phyloP scores from a whole-genome alignment of 2,888 invertebrate species.

The Synanthedon vespiformis region DNA sequence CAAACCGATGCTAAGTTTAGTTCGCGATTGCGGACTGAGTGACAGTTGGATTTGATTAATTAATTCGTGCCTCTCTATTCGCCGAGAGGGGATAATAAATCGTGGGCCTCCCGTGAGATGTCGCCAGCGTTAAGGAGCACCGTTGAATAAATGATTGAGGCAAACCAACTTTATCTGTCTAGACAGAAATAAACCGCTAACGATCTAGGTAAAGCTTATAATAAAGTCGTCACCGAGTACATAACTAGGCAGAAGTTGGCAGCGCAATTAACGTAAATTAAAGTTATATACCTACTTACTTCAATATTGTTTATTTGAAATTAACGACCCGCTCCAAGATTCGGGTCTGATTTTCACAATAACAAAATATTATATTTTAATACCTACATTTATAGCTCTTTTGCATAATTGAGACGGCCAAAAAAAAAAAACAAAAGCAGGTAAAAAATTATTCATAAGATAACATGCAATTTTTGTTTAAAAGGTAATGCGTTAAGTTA shows the following conservation, averaged over 20 bases:
- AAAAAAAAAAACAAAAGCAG: too few relatives aligned
- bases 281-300: too few relatives aligned
- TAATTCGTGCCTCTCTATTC: conserved; percentile 54
- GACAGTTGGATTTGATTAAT: conserved; percentile 67
- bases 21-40: conserved; percentile 54
- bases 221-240: conserved; percentile 48
- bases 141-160: conserved; percentile 62
- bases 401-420: too few relatives aligned
- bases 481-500: too few relatives aligned
- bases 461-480: too few relatives aligned
- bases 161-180: conserved; percentile 52
- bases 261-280: too few relatives aligned
- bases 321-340: too few relatives aligned
- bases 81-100: conserved; percentile 58
- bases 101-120: conserved; percentile 65
- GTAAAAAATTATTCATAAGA: too few relatives aligned
- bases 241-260: not conserved
- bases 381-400: too few relatives aligned
- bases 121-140: conserved; percentile 44
- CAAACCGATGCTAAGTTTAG: conserved; percentile 42
- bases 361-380: too few relatives aligned
- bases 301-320: too few relatives aligned
- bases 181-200: conserved; percentile 62
- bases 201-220: conserved; percentile 45
- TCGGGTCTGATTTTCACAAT: too few relatives aligned